Base-by-base conservation (phyloP, 1,140 invertebrate species). In the Rhagoletis zephyria region DNA sequence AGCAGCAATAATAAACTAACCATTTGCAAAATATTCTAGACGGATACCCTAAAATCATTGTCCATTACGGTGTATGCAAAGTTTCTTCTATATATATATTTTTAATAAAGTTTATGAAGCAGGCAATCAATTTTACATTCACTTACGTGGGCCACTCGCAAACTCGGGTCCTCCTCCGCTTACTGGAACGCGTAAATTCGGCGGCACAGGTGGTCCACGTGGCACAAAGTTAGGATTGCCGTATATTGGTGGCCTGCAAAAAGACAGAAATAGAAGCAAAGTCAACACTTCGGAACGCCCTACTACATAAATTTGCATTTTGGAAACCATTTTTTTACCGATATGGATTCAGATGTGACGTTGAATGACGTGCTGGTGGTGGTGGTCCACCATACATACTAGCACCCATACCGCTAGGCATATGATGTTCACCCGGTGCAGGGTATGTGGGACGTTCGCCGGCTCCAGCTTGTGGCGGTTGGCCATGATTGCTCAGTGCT, bases 171-270 rank as follows among this genome's bases (percentile, higher is more conserved):
- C 87, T n/a, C 67, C 87, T n/a, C 67, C 87, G 12, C 85, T 60
- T 70, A 63, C 85, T 65, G 65, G 59, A 42, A 67, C 61, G 2
- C 88, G 87, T 85, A 87, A 14, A 87, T 87, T 88, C n/a, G 89
- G 87, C 40, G 89, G 87, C 40, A 89, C 89, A 86, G 89, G 40
- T 42, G 74, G 74, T 30, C 89, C 89, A 6, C 91, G 91, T 5
- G 91, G 91, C 6, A 88, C 88, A 89, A 90, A 92, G 61, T 89
- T 91, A 42, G 91, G 91, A 89, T 91, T 92, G 9, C 91, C 91
- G 74, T 91, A 92, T 45, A 92, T 92, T 3, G 91, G 89, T 2
- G 91, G 91, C 87, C 89, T 90, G 88, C 88, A 56, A 2, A 87
- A 74, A 10, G 45, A 5, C 16, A 87, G 19, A 59, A 45, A 45